Evolutionary conservation across 2,888 invertebrate species (phyloP).

Genomic region (Physocephala rufipes): DNA sequence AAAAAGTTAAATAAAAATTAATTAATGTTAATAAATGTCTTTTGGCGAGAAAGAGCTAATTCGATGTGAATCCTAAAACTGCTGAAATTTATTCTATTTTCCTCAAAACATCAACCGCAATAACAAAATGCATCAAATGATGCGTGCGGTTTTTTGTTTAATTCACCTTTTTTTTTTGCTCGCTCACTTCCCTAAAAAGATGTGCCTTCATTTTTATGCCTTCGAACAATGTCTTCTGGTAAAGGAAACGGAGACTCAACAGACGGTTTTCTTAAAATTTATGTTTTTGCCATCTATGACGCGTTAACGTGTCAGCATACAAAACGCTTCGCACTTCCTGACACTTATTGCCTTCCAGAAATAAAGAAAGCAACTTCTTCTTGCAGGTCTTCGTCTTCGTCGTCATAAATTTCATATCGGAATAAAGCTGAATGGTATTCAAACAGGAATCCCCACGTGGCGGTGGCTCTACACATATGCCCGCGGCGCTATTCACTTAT

Average conservation of each 20-base stretch:
- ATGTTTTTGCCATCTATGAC: slow-evolving; percentile 30
- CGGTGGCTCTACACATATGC: slow-evolving; percentile 2
- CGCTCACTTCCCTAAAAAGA: background rate
- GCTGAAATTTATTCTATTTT: no score
- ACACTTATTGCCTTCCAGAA: slow-evolving; percentile 37
- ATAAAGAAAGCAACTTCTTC: background rate
- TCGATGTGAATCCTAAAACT: background rate
- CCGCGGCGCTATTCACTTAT: background rate
- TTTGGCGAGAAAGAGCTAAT: background rate
- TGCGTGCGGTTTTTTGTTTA: background rate
- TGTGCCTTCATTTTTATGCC: background rate
- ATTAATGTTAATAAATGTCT: background rate
- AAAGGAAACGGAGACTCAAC: background rate
- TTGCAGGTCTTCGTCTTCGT: no score
- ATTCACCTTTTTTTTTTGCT: background rate
- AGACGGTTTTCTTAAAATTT: slow-evolving; percentile 18
- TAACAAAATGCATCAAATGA: background rate
- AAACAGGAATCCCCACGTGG: slow-evolving; percentile 6
- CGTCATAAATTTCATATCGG: slow-evolving; percentile 27
- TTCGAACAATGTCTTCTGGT: background rate
- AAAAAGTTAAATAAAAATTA: no score
- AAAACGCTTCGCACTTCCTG: slow-evolving; percentile 35
- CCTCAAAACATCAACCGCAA: background rate
- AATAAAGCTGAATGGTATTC: slow-evolving; percentile 16
- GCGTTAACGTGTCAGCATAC: slow-evolving; percentile 30